Base-by-base conservation (phyloP, 2,888 invertebrate species). In the Andrena marginata region DNA sequence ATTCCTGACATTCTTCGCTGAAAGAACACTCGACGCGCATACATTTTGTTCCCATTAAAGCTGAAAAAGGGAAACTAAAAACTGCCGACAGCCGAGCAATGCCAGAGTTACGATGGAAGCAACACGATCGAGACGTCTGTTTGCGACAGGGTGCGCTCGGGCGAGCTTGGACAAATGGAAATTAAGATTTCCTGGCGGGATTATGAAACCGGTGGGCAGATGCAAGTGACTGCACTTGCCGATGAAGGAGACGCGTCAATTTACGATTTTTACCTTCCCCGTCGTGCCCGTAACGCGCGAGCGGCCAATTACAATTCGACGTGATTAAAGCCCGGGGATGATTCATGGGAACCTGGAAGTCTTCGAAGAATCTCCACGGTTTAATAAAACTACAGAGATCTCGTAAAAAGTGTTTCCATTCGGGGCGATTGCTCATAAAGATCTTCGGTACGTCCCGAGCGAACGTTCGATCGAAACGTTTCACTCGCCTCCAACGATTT, bases 131-230 rank as follows among this genome's bases (percentile, higher is more conserved):
- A 69, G 54, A 42, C 73, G 65, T 35, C 81, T 81, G 81, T 13
- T 62, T 4, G 10, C 26, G 81, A 81, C 81, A 82, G 81, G 29
- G 20, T 60, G 23, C 74, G 23, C 33, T 60, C 70, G 33, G n/a
- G 64, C 64, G 42, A 65, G 68, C 69, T 10, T 59, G 20, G 31
- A 67, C 71, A 60, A 81, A 74, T 81, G 74, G 42, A 74, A 81
- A 81, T 81, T 81, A 81, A 81, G 82, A 81, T 64, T 62, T 54
- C 65, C 13, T n/a, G 60, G 26, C 33, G 73, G 54, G 33, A 54
- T 81, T 81, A 81, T 81, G 74, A 81, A 80, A 81, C 82, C 54
- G 6, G 7, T 16, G n/a, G 16, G 16, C 69, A n/a, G 74, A 60
- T 80, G 81, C 59, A 69, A 74, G 48, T 81, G 81, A 81, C 71